Conservation (phyloP, 2,797 vertebrate genomes). For the Bufotes viridis region DNA sequence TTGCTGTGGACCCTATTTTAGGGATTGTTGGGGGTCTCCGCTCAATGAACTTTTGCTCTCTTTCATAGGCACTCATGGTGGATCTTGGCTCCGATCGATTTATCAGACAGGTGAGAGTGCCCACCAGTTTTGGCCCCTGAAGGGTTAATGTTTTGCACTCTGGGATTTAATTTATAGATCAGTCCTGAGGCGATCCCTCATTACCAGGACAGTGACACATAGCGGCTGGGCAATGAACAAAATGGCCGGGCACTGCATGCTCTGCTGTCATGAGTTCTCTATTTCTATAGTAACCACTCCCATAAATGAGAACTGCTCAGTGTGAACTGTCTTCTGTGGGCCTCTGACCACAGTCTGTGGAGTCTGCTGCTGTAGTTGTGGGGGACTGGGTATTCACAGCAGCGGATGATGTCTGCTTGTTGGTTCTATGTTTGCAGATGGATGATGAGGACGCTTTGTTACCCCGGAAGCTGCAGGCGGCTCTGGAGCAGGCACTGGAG, state of each 20-base stretch:
- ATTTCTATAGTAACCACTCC: too few species aligned
- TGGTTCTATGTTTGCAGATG: constrained; percentile 79
- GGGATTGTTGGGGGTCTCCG: too few species aligned
- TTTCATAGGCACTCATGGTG: constrained; percentile 93
- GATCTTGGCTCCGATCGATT: constrained; percentile 96
- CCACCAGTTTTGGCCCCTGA: background rate
- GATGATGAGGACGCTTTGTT: constrained; percentile 95
- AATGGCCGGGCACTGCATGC: too few species aligned
- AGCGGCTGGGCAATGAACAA: too few species aligned
- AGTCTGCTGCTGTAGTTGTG: too few species aligned
- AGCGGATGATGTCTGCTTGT: too few species aligned
- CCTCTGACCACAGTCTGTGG: too few species aligned
- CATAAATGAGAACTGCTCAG: background rate
- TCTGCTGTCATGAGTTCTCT: too few species aligned
- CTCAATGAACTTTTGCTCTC: background rate
- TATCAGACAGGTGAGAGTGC: constrained; percentile 87
- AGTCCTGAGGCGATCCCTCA: background rate
- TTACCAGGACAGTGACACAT: background rate
- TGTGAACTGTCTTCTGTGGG: background rate
- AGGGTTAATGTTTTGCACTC: background rate
- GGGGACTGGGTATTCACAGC: too few species aligned
- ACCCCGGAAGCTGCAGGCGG: constrained; percentile 96
- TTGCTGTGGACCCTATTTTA: background rate
- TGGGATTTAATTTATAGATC: background rate
- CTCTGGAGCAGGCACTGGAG: constrained; percentile 96